Base-by-base conservation (phyloP, 2,888 invertebrate genomes). In the Calliphora vomitoria region DNA sequence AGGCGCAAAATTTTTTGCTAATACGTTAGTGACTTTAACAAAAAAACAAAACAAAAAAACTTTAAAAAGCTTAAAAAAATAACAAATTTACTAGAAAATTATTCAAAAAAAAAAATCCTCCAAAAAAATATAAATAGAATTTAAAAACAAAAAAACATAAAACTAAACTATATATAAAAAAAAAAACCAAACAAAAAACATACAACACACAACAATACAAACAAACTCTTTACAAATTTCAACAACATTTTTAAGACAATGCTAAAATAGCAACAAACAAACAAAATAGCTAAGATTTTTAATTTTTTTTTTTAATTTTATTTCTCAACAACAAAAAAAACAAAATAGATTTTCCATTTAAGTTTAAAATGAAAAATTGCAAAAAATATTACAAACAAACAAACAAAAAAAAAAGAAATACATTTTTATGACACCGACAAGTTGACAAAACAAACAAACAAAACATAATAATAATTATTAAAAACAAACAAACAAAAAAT, bases 1-100 rank as follows among this genome's bases (percentile, higher is more conserved):
- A 97, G 95, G 96, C 97, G 95, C 97, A 97, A 95, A 96, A 96
- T 94, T 97, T 97, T 97, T 97, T 97, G 97, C 96, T 96, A 94
- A 96, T 97, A 94, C 96, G 97, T 95, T 96, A 97, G 92, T 91
- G 91, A 91, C 90, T 89, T 92, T 89, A 72, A 83, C 72, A 80
- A 69, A 69, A 53, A 79, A 89, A 82, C 25, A 87, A 84, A 87
- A 86, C 25, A 86, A 89, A 87, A 82, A 82, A 82, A 76, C 58
- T 64, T 80, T 60, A 86, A 89, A 86, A 91, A 84, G 71, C 80
- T 87, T 82, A 84, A 82, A 86, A 82, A 74, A 81, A 81, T 68
- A 88, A 69, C 85, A 88, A 82, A 89, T 88, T 86, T 83, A 84
- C 44, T 80, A 87, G 74, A 88, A 86, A 80, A 83, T 64, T 71